A percentile compares a stretch with the other conserved stretches of the same genome.
Conservation (phyloP, 2,888 invertebrate genomes). For the Sussaba pulchella region DNA sequence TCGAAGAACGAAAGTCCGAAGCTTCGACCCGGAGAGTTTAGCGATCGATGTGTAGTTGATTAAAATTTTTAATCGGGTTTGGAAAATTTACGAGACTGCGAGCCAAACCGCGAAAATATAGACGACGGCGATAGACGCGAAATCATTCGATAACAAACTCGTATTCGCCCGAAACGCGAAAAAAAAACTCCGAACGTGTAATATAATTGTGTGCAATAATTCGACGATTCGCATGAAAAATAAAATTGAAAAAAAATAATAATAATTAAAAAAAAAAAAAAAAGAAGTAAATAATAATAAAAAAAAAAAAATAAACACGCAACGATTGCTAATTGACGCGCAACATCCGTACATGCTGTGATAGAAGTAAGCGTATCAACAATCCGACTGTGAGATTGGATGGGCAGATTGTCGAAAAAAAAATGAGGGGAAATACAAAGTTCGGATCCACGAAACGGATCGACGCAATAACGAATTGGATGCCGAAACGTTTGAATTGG, state of each 20-base stretch:
- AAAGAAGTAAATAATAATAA: slow-evolving; percentile 66
- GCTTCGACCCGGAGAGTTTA: slow-evolving; percentile 48
- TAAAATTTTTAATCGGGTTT: slow-evolving; percentile 50
- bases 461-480: too few relatives aligned
- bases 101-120: slow-evolving; percentile 22
- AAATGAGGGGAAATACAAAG: slow-evolving; percentile 19
- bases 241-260: slow-evolving; percentile 50
- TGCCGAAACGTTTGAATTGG: too few relatives aligned
- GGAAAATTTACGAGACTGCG: background rate
- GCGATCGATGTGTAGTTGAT: slow-evolving; percentile 66
- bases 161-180: slow-evolving; percentile 58
- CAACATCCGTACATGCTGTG: slow-evolving; percentile 77
- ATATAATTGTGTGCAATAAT: slow-evolving; percentile 56
- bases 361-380: slow-evolving; percentile 82
- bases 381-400: slow-evolving; percentile 74
- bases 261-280: slow-evolving; percentile 22
- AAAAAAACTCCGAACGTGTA: slow-evolving; percentile 57
- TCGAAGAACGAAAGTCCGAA: too few relatives aligned
- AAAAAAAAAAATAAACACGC: slow-evolving; percentile 38
- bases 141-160: slow-evolving; percentile 40
- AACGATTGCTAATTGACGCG: slow-evolving; percentile 49
- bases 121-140: background rate
- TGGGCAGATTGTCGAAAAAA: slow-evolving; percentile 4
- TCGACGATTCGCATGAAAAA: slow-evolving; percentile 63
- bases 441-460: slow-evolving; percentile 33